These are phyloP conservation scores for Ophion costatus DNA, from an alignment of 2,888 invertebrate genomes.

Conservation along the genomic window DNA sequence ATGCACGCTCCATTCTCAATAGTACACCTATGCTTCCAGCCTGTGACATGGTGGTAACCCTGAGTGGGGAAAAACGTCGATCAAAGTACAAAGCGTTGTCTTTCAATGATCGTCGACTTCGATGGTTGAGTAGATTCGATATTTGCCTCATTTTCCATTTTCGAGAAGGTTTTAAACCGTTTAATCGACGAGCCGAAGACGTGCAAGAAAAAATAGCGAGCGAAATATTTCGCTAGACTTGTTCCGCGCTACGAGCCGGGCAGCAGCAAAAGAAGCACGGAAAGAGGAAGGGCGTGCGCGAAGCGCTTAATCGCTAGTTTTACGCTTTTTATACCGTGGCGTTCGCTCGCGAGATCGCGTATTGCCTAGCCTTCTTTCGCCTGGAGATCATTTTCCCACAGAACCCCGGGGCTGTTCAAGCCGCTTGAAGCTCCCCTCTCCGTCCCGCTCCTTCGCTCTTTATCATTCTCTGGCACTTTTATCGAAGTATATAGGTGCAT, in stretches of 20 bases:
- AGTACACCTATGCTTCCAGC: no score
- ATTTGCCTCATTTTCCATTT: neutral
- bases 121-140: neutral
- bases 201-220: conserved; percentile 19
- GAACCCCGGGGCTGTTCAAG: conserved; percentile 69
- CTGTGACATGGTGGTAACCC: no score
- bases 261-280: conserved; percentile 27
- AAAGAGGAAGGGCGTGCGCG: conserved; percentile 79
- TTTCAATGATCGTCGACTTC: no score
- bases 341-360: conserved; percentile 67
- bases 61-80: no score
- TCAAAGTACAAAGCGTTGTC: no score
- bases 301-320: conserved; percentile 82
- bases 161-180: neutral
- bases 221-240: conserved; percentile 12
- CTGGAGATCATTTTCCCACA: conserved; percentile 82
- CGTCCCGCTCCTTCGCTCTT: conserved; percentile 52
- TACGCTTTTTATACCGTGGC: conserved; percentile 81
- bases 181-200: conserved; percentile 11
- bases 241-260: conserved; percentile 34
- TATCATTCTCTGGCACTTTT: conserved; percentile 65
- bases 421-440: conserved; percentile 55
- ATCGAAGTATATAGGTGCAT: conserved; percentile 25
- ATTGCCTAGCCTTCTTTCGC: conserved; percentile 70
- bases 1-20: no score